Conservation (phyloP, 2,797 vertebrate genomes). For the Aeoliscus strigatus region DNA sequence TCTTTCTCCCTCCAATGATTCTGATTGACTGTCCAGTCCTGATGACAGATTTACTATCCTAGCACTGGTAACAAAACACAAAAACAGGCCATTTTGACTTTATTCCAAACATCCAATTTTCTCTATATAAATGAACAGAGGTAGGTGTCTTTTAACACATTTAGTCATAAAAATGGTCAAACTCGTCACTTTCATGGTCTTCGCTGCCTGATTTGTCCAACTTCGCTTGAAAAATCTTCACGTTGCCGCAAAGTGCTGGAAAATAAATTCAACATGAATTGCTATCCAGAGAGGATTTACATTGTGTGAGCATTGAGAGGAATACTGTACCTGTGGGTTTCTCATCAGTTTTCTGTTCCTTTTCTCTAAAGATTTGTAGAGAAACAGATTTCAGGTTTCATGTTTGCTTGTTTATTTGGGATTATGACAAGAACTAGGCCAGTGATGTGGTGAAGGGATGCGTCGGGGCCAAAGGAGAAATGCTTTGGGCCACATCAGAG, state of each 20-base stretch:
- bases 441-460: too few relatives aligned
- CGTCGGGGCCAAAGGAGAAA: too few relatives aligned
- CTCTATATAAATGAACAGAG: neutral
- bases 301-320: too few relatives aligned
- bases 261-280: constrained; percentile 9
- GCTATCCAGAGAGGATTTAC: too few relatives aligned
- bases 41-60: too few relatives aligned
- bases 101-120: too few relatives aligned
- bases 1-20: too few relatives aligned
- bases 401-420: neutral
- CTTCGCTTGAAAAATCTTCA: constrained; percentile 38
- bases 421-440: neutral
- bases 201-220: neutral
- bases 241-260: constrained; percentile 30
- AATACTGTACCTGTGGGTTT: constrained; percentile 56
- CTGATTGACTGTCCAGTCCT: too few relatives aligned
- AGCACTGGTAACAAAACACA: too few relatives aligned
- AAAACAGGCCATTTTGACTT: too few relatives aligned
- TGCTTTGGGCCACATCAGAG: too few relatives aligned
- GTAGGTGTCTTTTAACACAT: neutral
- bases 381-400: neutral
- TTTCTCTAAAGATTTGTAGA: constrained; percentile 37
- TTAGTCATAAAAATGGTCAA: constrained; percentile 73
- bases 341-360: constrained; percentile 10
- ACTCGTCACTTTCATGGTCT: constrained; percentile 47